These are phyloP conservation scores for Sanderia malayensis DNA, from an alignment of 30 jellyfish, hydroid and myxozoan species.

Conservation along the genomic window DNA sequence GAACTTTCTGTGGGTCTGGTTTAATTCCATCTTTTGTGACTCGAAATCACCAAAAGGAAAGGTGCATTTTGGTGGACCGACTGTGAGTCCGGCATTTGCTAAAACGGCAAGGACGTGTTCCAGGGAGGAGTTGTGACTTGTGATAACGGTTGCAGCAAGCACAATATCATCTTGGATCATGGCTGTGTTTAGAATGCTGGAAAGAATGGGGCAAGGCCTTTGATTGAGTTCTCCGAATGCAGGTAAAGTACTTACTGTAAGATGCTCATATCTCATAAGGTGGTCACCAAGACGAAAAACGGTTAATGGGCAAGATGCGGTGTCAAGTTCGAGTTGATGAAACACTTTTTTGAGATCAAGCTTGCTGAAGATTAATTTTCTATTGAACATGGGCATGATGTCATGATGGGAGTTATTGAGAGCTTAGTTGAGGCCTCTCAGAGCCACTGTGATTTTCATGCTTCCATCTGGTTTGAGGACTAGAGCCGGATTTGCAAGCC, in stretches of 20 bases:
- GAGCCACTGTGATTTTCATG: constrained; percentile 22
- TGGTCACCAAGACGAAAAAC: neutral
- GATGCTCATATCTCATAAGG: neutral
- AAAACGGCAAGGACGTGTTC: no score
- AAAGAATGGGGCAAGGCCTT: neutral
- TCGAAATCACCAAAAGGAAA: no score
- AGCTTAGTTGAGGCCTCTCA: constrained; percentile 24
- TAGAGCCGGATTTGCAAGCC: constrained; percentile 28
- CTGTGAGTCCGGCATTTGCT: no score
- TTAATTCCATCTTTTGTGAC: no score
- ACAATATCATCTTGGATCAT: no score
- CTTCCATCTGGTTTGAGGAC: constrained; percentile 13
- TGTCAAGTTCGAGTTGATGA: constrained; percentile 11
- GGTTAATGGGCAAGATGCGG: neutral
- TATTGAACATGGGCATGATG: constrained; percentile 13
- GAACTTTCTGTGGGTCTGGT: no score
- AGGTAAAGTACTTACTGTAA: neutral
- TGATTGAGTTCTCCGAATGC: neutral
- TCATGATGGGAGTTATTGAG: neutral
- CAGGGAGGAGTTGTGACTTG: no score
- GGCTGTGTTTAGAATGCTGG: neutral
- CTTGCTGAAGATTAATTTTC: constrained; percentile 5
- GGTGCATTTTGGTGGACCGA: no score
- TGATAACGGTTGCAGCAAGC: no score
- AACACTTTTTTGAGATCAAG: constrained; percentile 4